Conservation (phyloP, 1,140 invertebrate genomes). For the Pseudomyrmex dendroicus region DNA sequence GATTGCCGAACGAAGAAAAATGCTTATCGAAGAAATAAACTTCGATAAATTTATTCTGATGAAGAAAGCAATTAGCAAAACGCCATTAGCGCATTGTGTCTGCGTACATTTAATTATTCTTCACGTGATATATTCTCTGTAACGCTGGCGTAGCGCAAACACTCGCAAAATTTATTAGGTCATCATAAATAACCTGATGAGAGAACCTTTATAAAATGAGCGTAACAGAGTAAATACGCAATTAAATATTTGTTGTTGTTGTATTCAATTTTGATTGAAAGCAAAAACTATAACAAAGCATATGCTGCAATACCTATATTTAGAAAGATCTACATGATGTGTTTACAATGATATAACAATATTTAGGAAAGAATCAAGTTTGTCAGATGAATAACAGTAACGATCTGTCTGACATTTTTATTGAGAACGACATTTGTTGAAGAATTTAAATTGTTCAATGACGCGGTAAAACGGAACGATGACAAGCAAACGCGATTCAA, state of each 20-base stretch:
- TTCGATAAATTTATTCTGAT: slow-evolving; percentile 35
- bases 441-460: slow-evolving; percentile 24
- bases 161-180: slow-evolving; percentile 11
- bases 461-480: slow-evolving; percentile 22
- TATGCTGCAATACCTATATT: neutral
- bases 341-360: neutral
- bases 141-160: neutral
- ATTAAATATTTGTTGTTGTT: slow-evolving; percentile 4
- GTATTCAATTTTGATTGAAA: neutral
- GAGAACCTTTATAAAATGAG: neutral
- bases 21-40: slow-evolving; percentile 39
- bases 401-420: slow-evolving; percentile 1
- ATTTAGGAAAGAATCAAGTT: neutral
- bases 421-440: neutral
- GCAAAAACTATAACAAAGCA: neutral
- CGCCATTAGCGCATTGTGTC: slow-evolving; percentile 40
- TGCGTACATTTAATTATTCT: slow-evolving; percentile 47
- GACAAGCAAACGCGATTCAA: slow-evolving; percentile 9
- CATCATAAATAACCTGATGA: neutral
- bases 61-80: slow-evolving; percentile 58
- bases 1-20: slow-evolving; percentile 53
- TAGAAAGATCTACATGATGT: neutral
- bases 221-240: neutral
- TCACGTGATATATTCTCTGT: slow-evolving; percentile 21
- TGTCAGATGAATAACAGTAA: neutral